Evolutionary conservation across 2,113 vertebrate species (phyloP).

Genomic region (Bufo bufo): DNA sequence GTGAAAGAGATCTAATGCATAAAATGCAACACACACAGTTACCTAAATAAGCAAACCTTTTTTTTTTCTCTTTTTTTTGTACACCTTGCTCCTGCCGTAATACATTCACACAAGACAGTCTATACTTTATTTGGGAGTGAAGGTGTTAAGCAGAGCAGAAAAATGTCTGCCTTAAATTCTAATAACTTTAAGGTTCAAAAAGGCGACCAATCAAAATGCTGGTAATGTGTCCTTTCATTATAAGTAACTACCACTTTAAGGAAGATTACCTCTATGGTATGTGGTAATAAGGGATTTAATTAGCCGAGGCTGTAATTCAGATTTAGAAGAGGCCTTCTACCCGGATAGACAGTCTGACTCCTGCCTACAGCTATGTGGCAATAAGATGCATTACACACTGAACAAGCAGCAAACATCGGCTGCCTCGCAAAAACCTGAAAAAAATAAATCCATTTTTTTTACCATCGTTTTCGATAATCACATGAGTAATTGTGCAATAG

Average conservation of each 20-base stretch:
- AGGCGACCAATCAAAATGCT: slow-evolving; percentile 43
- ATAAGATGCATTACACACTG: slow-evolving; percentile 43
- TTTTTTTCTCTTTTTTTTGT: neutral
- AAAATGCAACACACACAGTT: no score
- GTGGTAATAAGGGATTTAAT: slow-evolving; percentile 57
- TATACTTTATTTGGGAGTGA: slow-evolving; percentile 17
- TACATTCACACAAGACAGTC: neutral
- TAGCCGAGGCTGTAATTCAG: slow-evolving; percentile 56
- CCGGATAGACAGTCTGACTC: slow-evolving; percentile 53
- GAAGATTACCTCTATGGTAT: slow-evolving; percentile 58
- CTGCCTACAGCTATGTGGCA: slow-evolving; percentile 23
- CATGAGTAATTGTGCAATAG: neutral
- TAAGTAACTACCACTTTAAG: slow-evolving; percentile 56
- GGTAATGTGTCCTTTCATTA: slow-evolving; percentile 56
- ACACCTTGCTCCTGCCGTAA: neutral
- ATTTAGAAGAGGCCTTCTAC: slow-evolving; percentile 30
- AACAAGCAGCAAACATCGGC: neutral
- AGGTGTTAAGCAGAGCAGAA: slow-evolving; percentile 67
- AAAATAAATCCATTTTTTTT: neutral
- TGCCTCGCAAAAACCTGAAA: neutral
- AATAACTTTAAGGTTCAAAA: slow-evolving; percentile 51
- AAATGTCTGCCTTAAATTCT: slow-evolving; percentile 55
- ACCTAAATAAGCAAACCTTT: neutral
- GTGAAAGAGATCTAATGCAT: no score
- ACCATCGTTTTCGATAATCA: neutral